A percentile compares a stretch with the other conserved stretches of the same genome.
Evolutionary conservation across 2,113 vertebrate genomes (phyloP).

Genomic region (Anoura caudifer): DNA sequence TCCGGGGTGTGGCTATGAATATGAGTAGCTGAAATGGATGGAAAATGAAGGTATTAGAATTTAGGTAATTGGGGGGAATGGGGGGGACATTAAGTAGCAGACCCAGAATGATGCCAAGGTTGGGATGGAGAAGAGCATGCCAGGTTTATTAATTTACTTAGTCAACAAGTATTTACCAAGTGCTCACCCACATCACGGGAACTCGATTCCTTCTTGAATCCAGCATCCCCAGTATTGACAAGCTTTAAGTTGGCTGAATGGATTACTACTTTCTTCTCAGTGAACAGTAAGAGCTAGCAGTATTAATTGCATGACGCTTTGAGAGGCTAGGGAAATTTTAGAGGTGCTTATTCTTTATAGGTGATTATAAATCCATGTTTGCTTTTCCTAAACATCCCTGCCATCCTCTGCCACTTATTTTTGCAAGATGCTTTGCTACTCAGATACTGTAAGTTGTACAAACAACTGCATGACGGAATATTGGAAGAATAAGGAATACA

Average conservation of each 20-base stretch:
- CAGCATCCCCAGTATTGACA: background rate
- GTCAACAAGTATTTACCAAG: background rate
- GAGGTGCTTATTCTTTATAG: background rate
- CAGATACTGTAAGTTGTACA: background rate
- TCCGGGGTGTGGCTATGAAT: background rate
- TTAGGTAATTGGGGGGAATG: background rate
- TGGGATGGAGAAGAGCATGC: background rate
- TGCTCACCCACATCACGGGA: background rate
- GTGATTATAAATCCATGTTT: background rate
- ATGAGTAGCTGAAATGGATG: background rate
- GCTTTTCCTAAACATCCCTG: background rate
- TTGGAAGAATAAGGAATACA: background rate
- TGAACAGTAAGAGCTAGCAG: background rate
- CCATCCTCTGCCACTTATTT: background rate
- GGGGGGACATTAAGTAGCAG: background rate
- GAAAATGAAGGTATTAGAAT: background rate
- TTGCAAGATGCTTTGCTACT: background rate
- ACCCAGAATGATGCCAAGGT: background rate
- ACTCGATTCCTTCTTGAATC: background rate
- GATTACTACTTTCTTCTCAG: background rate
- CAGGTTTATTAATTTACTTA: background rate
- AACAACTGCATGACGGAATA: background rate
- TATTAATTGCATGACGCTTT: background rate
- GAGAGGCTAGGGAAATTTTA: background rate
- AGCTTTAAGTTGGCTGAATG: background rate